A percentile compares a stretch with the other conserved stretches of the same genome.
phyloP scores from a whole-genome alignment of 2,888 invertebrate species.

The Caenorhabditis sp. region DNA sequence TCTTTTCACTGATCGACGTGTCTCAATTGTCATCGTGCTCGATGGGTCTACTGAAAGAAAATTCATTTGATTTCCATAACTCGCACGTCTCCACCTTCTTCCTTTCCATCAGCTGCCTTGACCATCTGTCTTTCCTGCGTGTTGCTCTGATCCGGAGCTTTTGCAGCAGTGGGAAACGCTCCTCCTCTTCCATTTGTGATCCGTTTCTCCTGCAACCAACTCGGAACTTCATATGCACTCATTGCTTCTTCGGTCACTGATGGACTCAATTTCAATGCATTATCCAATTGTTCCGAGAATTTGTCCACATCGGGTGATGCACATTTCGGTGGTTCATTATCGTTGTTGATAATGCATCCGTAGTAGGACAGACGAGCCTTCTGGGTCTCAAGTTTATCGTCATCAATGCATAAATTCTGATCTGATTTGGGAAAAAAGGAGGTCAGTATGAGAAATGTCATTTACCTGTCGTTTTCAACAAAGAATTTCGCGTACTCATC shows the following conservation, averaged over 20 bases:
- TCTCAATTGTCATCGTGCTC: constrained; percentile 44
- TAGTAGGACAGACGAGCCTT: constrained; percentile 42
- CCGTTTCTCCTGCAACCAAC: not conserved
- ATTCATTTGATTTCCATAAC: not conserved
- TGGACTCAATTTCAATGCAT: constrained; percentile 32
- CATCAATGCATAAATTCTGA: not conserved
- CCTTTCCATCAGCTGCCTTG: not conserved
- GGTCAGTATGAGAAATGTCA: not conserved
- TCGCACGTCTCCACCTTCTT: constrained; percentile 1
- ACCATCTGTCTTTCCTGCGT: no score
- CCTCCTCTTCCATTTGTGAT: not conserved
- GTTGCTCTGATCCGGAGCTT: not conserved
- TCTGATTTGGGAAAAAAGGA: not conserved
- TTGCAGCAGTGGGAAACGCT: not conserved
- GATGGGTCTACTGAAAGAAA: constrained; percentile 4
- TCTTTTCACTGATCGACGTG: constrained; percentile 41
- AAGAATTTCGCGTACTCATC: no score
- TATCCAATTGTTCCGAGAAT: constrained; percentile 46
- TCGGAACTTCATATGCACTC: not conserved
- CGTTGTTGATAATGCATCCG: constrained; percentile 5
- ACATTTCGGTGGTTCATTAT: not conserved
- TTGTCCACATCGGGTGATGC: constrained; percentile 25
- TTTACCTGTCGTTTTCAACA: not conserved
- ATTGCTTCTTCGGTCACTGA: not conserved
- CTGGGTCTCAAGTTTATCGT: constrained; percentile 37